A percentile compares a stretch with the other conserved stretches of the same genome.
Evolutionary conservation across 2,797 vertebrate genomes (phyloP).

Genomic region (Periparus ater): DNA sequence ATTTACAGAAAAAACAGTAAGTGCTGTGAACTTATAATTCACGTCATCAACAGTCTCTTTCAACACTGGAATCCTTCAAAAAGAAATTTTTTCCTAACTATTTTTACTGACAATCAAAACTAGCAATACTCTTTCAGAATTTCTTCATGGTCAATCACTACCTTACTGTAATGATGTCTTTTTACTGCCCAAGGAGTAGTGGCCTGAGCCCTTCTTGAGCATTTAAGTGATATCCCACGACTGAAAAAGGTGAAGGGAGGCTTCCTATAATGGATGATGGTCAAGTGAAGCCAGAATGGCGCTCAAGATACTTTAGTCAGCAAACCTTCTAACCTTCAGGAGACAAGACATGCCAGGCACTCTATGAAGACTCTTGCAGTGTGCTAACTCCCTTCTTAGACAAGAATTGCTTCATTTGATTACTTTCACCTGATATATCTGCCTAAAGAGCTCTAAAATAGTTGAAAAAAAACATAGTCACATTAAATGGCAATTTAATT

Average conservation of each 20-base stretch:
- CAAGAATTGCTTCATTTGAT: not conserved
- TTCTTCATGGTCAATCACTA: not conserved
- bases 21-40: not conserved
- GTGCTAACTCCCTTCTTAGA: not conserved
- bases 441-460: not conserved
- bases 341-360: not conserved
- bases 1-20: not conserved
- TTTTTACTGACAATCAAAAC: not conserved
- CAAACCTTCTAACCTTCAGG: not conserved
- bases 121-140: not conserved
- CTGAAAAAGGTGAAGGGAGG: not conserved
- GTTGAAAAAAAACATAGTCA: not conserved
- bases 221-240: not conserved
- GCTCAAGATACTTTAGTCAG: not conserved
- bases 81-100: rapidly evolving
- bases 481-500: not conserved
- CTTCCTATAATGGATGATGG: not conserved
- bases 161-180: not conserved
- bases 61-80: not conserved
- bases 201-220: not conserved
- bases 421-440: not conserved
- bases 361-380: not conserved
- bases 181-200: not conserved
- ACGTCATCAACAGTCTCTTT: not conserved
- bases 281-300: not conserved